Evolutionary conservation across 1,140 invertebrate genomes (phyloP).

Genomic region (Drosophila quadrilineata): DNA sequence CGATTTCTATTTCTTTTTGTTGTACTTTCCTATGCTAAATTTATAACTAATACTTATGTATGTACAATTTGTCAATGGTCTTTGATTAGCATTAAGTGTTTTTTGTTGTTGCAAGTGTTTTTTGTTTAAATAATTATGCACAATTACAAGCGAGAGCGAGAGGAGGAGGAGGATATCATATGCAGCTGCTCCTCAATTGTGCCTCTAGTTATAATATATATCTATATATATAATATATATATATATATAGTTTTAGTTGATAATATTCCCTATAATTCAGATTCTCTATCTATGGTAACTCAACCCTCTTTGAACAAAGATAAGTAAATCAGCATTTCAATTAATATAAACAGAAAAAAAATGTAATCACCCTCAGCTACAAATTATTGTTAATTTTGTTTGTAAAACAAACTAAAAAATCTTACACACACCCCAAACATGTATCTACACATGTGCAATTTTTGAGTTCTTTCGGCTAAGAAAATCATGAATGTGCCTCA

Average conservation of each 20-base stretch:
- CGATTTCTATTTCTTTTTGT: conserved; percentile 13
- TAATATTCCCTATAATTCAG: conserved; percentile 24
- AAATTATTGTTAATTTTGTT: conserved; percentile 62
- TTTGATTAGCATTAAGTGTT: conserved; percentile 66
- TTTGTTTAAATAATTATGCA: conserved; percentile 42
- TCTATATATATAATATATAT: no score
- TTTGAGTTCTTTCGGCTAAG: conserved; percentile 26
- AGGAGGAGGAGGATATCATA: no score
- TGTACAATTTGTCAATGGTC: no score
- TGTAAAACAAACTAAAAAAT: conserved; percentile 69
- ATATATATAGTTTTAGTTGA: conserved; percentile 39
- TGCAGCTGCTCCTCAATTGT: conserved; percentile 8
- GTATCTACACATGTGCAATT: conserved; percentile 1
- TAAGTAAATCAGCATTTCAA: conserved; percentile 39
- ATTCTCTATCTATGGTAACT: conserved; percentile 22
- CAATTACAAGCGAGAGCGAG: no score
- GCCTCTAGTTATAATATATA: no score
- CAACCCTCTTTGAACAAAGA: conserved; percentile 51
- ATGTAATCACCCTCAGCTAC: conserved; percentile 11
- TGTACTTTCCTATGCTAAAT: conserved; percentile 23
- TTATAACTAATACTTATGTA: conserved; percentile 17
- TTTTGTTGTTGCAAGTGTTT: conserved; percentile 72
- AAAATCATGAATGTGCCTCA: conserved; percentile 74
- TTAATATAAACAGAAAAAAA: conserved; percentile 1
- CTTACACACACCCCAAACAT: background rate